Base-by-base conservation (phyloP, 2,888 invertebrate species). In the Drosophila paranaensis region DNA sequence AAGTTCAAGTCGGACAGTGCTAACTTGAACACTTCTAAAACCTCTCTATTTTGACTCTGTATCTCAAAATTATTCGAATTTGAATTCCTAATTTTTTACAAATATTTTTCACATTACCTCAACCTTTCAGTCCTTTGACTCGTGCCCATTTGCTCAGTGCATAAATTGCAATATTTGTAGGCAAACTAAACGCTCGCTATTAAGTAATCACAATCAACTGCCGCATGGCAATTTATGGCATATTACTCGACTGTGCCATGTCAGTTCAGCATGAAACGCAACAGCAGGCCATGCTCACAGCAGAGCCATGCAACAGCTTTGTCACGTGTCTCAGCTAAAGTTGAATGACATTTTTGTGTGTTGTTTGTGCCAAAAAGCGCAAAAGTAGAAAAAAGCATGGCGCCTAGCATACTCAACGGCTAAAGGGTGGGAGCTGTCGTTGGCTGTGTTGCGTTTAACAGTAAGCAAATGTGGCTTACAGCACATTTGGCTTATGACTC, bases 291-390 rank as follows among this genome's bases (percentile, higher is more conserved):
- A 64, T 60, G 66, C 71, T 62, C 56, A 27, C 11, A 67, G 20
- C 46, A 40, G 20, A 40, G 25, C 53, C 60, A 33, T n/a, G 46
- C 66, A 54, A 50, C 66, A 62, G 16, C 50, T 27, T n/a, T 39
- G 57, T 69, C 57, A 61, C 70, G 64, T 62, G 71, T 81, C 68
- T 68, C 2, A 60, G 68, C 71, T 13, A 84, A 77, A 84, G 84
- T 84, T 84, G 86, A 89, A 88, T 87, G 84, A 89, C 84, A 81
- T 87, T 89, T 88, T 82, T 77, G 33, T 73, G 54, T 77, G 66
- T 69, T 69, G 64, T 67, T 71, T 81, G 60, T 40, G 56, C 50
- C 71, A 66, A 62, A 67, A 64, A 67, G 16, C 2, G 16, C 33
- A 50, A 16, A 16, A 43, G 10, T 11, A n/a, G 1, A 30, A 68